Evolutionary conservation across 2,113 vertebrate species (phyloP).

Genomic region (Mugil cephalus): DNA sequence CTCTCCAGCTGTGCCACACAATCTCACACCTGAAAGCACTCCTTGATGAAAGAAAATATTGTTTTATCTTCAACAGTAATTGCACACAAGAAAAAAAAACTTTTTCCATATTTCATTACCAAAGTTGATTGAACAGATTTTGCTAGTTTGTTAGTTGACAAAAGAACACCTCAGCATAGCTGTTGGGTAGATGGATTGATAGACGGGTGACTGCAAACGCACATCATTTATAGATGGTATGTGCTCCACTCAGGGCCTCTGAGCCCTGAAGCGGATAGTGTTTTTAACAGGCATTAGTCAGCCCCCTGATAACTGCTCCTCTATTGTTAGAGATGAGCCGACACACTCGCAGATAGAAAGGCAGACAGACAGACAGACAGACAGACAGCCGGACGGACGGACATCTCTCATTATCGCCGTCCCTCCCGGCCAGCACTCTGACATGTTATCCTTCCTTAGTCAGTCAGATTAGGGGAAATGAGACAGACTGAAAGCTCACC

Average conservation of each 20-base stretch:
- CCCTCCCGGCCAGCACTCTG: slow-evolving; percentile 24
- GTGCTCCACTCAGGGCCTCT: slow-evolving; percentile 21
- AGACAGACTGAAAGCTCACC: slow-evolving; percentile 1
- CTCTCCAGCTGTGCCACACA: neutral
- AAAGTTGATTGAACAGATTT: neutral
- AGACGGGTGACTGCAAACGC: slow-evolving; percentile 6
- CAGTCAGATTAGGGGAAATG: slow-evolving; percentile 42
- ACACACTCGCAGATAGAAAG: slow-evolving; percentile 42
- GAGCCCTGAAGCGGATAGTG: slow-evolving; percentile 37
- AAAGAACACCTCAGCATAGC: neutral
- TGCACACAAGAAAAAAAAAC: too few species aligned
- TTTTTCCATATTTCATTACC: neutral
- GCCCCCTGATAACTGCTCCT: slow-evolving; percentile 61
- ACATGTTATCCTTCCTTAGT: slow-evolving; percentile 18
- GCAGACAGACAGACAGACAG: slow-evolving; percentile 43
- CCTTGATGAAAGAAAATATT: too few species aligned
- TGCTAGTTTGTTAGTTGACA: neutral
- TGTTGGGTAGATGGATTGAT: slow-evolving; percentile 9
- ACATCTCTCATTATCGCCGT: slow-evolving; percentile 64
- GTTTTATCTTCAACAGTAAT: too few species aligned
- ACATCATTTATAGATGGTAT: slow-evolving; percentile 18
- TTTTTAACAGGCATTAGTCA: slow-evolving; percentile 63
- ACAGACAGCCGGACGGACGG: slow-evolving; percentile 37
- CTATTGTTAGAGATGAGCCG: slow-evolving; percentile 75
- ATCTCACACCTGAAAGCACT: neutral